Evolutionary conservation across 2,888 invertebrate genomes (phyloP).

Genomic region (Ennomos fuscantarius): DNA sequence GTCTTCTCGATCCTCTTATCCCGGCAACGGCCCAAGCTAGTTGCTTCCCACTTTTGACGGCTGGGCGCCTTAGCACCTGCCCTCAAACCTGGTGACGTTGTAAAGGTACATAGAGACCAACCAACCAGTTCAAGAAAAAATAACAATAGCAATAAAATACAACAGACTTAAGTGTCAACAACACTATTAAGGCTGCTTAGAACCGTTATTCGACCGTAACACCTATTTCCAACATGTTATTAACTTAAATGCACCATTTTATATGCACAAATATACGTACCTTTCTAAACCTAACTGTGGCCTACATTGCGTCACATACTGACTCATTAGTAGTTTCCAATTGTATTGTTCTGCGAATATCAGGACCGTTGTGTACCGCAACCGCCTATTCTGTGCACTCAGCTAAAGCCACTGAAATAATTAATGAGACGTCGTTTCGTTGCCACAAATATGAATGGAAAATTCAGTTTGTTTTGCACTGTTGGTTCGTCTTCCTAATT

Average conservation of each 20-base stretch:
- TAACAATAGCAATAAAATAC: no score
- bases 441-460: conserved; percentile 24
- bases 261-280: conserved; percentile 21
- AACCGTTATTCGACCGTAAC: no score
- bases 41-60: no score
- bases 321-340: conserved; percentile 76
- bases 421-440: conserved; percentile 64
- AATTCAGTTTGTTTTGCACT: conserved; percentile 2
- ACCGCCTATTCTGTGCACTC: conserved; percentile 60
- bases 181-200: no score
- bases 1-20: no score
- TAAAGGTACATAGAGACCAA: no score
- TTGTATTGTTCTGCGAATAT: conserved; percentile 79
- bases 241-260: conserved; percentile 2
- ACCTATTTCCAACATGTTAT: background rate
- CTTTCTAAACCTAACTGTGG: conserved; percentile 40
- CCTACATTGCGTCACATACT: conserved; percentile 62
- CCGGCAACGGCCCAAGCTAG: no score
- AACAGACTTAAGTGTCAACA: no score
- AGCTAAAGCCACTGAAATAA: conserved; percentile 67
- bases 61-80: no score
- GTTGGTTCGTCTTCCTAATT: no score
- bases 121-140: no score
- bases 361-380: conserved; percentile 65
- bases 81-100: no score